Base-by-base conservation (phyloP, 2,888 invertebrate species). In the Heteromyza rotundicornis region DNA sequence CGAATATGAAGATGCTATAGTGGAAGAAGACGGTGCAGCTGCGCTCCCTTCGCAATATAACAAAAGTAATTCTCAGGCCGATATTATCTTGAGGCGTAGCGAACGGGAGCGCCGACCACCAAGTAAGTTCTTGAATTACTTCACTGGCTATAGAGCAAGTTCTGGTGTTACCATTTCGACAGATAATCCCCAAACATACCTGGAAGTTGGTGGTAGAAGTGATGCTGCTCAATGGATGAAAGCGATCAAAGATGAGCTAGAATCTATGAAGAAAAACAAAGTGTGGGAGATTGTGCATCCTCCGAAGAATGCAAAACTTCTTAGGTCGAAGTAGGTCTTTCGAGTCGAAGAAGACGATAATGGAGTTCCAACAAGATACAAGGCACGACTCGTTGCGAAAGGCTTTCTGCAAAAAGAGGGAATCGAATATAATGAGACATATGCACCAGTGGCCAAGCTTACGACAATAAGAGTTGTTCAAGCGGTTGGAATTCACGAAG, bases 391-490 rank as follows among this genome's bases (percentile, higher is more conserved):
- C 1, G 52, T 52, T 12, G 24, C 24, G 17, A 17, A 20, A 27
- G 57, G 57, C 32, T 47, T 47, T 17, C 8, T 40, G 2, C 56
- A 56, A 56, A 56, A 56, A 16, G 40, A 56, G n/a, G 24, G 24
- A 2, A 47, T 22, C 19, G 56, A 56, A 36, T 56, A 56, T 23
- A 23, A n/a, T 55, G 55, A 55, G 24, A 55, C 36, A 1, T 55
- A 40, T 40, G 36, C 55, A 20, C 44, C 44, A 12, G 56, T 44
- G 1, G 44, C 56, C 22, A 56, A 27, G 24, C 16, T 44, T 56
- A 17, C 44, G 23, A 56, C 56, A 17, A 56, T 56, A 16, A 23
- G 23, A n/a, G n/a, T n/a, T n/a, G n/a, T n/a, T n/a, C n/a, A 36
- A 17, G 54, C 54, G 10, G 22, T 35, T 8, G 32, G 24, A 16